A percentile compares a stretch with the other conserved stretches of the same genome.
These are phyloP conservation scores for Acronicta alni DNA, from an alignment of 2,888 invertebrate genomes.

Conservation along the genomic window DNA sequence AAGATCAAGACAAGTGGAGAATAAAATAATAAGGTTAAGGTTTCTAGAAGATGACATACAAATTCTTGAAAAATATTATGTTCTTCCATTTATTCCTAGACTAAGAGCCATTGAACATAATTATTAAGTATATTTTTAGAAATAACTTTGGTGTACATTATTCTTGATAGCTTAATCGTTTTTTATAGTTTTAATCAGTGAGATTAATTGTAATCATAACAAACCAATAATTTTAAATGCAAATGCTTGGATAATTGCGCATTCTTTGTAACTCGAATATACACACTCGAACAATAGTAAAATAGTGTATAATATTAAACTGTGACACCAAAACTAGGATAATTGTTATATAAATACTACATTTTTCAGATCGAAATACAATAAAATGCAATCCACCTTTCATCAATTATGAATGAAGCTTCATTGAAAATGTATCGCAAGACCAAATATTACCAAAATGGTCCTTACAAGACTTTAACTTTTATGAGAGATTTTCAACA, in stretches of 20 bases:
- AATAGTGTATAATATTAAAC: constrained; percentile 23
- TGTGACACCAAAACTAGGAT: constrained; percentile 47
- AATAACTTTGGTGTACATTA: constrained; percentile 1
- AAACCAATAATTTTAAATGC: not conserved
- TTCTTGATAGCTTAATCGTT: not conserved
- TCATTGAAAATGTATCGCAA: not conserved
- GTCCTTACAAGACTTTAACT: not conserved
- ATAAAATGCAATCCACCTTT: not conserved
- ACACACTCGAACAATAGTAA: not conserved
- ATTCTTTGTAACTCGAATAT: constrained; percentile 25
- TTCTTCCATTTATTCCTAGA: constrained; percentile 2
- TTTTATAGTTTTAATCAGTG: constrained; percentile 4
- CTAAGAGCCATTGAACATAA: constrained; percentile 1
- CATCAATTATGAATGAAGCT: no score
- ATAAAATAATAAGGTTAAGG: constrained; percentile 10
- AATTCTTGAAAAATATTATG: not conserved
- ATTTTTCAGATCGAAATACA: constrained; percentile 39
- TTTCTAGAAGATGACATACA: not conserved
- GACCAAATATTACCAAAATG: constrained; percentile 4
- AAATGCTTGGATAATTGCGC: not conserved
- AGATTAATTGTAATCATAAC: constrained; percentile 41
- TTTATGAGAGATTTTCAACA: no score
- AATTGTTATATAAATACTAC: constrained; percentile 15
- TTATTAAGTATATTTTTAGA: constrained; percentile 23
- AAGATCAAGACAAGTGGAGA: constrained; percentile 6